phyloP scores from a whole-genome alignment of 2,113 vertebrate species.

The Tenrec ecaudatus region DNA sequence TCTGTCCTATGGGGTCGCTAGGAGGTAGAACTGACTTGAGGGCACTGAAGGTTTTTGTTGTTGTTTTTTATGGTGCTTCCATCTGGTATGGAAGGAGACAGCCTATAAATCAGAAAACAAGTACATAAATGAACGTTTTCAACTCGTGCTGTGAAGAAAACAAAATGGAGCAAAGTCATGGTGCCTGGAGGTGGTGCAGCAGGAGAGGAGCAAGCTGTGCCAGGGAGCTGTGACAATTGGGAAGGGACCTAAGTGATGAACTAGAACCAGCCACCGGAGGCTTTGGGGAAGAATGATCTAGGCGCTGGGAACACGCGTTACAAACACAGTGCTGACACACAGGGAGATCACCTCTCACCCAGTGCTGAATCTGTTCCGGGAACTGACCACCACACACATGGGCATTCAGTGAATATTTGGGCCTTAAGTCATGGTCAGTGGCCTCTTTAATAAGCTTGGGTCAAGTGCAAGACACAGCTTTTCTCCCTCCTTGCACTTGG shows the following conservation, averaged over 20 bases:
- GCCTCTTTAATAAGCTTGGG: background rate
- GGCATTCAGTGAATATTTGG: background rate
- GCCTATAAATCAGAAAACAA: background rate
- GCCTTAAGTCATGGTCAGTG: conserved; percentile 14
- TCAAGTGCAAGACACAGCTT: background rate
- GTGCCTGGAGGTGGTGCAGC: background rate
- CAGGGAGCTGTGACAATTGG: background rate
- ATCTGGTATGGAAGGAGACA: background rate
- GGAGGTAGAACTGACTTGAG: no score
- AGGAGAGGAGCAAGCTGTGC: background rate
- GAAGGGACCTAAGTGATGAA: background rate
- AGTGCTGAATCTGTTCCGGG: background rate
- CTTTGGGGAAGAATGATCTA: background rate
- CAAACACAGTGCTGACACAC: background rate
- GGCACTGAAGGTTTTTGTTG: no score
- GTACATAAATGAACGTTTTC: background rate
- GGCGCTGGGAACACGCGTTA: background rate
- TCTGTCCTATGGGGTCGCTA: no score
- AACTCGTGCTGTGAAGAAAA: background rate
- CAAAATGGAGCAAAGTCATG: background rate
- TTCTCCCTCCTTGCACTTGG: conserved; percentile 10
- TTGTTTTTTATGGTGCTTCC: no score
- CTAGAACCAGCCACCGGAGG: background rate
- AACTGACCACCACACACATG: background rate
- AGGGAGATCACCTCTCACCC: no score